Base-by-base conservation (phyloP, 2,113 vertebrate species). In the Scytalopus superciliaris region DNA sequence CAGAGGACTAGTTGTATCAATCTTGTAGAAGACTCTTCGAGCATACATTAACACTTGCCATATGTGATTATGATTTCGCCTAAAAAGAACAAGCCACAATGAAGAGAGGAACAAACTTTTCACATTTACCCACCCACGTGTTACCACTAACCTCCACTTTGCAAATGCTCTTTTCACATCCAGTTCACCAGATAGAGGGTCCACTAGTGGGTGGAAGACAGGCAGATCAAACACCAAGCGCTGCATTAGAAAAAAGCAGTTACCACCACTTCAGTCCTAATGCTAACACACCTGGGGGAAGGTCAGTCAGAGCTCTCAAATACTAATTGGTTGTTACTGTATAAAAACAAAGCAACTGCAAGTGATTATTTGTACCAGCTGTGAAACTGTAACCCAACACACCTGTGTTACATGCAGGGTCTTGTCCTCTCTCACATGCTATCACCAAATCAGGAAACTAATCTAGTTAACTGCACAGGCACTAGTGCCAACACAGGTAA, bases 41-140 rank as follows among this genome's bases (percentile, higher is more conserved):
- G 99, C 99, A 0, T 99, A 99, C 99, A 99, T 99, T 67, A 99
- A 84, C 31, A 99, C 99, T 95, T 99, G 99, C 99, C 99, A 99
- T 96, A 99, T 99, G 96, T 99, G 99, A 92, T 99, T 99, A 96
- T 99, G 99, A 97, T 99, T 99, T 91, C 99, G 98, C 97, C 99
- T 99, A 64, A 23, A 95, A 92, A 90, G 89, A 93, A 80, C 15
- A 40, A 31, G 63, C 33, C 23, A 22, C 45, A 39, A 66, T 62
- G 67, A 84, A 74, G 59, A 68, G 84, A 23, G 22, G 91, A 74
- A 67, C 64, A 62, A 86, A 35, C 7, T 49, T 81, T n/a, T 14
- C 42, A 45, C 21, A 55, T 31, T 42, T 15, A 40, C 3, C 16
- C 12, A 49, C 16, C 35, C 18, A 1, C 12, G 44, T 37, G 28